phyloP scores from a whole-genome alignment of 2,797 vertebrate species.

The Furcifer pardalis region DNA sequence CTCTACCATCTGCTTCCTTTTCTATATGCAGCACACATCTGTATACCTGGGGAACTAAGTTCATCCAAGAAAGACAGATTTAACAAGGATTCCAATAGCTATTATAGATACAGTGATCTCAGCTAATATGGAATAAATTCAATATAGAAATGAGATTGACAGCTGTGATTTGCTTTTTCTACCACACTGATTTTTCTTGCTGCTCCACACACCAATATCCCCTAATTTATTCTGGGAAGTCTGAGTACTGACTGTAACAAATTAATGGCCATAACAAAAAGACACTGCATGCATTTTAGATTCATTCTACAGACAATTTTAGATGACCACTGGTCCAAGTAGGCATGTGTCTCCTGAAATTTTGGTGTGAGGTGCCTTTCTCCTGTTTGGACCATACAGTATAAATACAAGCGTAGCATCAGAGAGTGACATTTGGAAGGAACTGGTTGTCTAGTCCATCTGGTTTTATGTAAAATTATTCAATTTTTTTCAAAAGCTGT shows the following conservation, averaged over 20 bases:
- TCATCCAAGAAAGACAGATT: neutral
- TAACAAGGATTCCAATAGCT: neutral
- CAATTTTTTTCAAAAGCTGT: neutral
- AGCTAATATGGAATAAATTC: neutral
- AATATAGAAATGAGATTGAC: neutral
- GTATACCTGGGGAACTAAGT: neutral
- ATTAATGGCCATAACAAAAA: neutral
- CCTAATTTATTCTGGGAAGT: conserved; percentile 1
- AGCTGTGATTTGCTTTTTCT: neutral
- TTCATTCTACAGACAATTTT: neutral
- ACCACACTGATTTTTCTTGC: neutral
- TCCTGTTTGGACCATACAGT: too few relatives aligned
- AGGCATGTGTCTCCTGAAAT: too few relatives aligned
- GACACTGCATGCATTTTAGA: rapidly evolving
- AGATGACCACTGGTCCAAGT: too few relatives aligned
- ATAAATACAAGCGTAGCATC: neutral
- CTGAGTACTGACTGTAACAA: neutral
- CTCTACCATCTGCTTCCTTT: neutral
- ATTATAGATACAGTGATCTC: neutral
- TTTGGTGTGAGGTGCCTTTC: too few relatives aligned
- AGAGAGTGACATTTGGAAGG: too few relatives aligned
- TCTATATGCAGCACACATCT: neutral
- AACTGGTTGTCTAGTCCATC: too few relatives aligned
- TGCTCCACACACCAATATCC: neutral
- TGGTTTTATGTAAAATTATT: conserved; percentile 12